Conservation (phyloP, 2,888 invertebrate genomes). For the Synanthedon vespiformis region DNA sequence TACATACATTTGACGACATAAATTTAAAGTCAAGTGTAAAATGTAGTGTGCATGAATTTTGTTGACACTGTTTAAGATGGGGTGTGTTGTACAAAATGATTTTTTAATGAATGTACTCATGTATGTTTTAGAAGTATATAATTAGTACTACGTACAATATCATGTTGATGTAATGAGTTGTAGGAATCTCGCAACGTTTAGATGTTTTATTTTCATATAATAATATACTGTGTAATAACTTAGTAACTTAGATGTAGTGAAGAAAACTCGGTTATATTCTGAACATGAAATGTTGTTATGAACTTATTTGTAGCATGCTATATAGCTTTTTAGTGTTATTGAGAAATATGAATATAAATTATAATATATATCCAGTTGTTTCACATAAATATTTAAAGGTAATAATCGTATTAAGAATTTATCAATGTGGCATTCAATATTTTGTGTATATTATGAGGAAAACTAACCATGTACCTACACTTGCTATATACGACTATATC, state of each 20-base stretch:
- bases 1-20: too few relatives aligned
- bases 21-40: too few relatives aligned
- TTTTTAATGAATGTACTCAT: background rate
- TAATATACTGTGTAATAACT: too few relatives aligned
- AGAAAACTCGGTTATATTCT: constrained; percentile 16
- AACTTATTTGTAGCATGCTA: constrained; percentile 46
- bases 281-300: constrained; percentile 53
- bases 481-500: constrained; percentile 11
- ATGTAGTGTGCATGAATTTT: too few relatives aligned
- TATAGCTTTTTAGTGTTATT: constrained; percentile 41
- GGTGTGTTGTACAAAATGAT: too few relatives aligned
- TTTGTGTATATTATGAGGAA: constrained; percentile 55
- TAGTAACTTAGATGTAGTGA: too few relatives aligned
- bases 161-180: constrained; percentile 18
- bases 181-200: background rate
- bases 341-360: constrained; percentile 41
- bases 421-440: constrained; percentile 32
- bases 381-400: constrained; percentile 23
- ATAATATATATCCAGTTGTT: constrained; percentile 30
- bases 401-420: constrained; percentile 36
- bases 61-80: too few relatives aligned
- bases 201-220: background rate
- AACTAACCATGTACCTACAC: constrained; percentile 39
- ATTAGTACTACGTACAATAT: constrained; percentile 4
- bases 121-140: constrained; percentile 5